A percentile compares a stretch with the other conserved stretches of the same genome.
phyloP scores from a whole-genome alignment of 1,140 invertebrate genomes.

The Caenorhabditis inopinata region DNA sequence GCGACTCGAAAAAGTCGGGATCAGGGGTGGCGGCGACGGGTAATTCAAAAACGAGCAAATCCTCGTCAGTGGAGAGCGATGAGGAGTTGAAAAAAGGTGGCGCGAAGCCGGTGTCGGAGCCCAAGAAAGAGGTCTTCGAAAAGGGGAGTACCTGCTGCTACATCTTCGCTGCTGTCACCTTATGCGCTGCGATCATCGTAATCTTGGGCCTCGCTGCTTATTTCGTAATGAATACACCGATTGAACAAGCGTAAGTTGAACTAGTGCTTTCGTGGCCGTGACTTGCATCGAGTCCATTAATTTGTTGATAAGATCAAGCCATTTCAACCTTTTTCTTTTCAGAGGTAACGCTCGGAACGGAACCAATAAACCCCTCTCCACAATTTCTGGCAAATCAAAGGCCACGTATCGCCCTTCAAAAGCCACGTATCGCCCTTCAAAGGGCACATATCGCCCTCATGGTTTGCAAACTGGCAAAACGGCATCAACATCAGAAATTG shows the following conservation, averaged over 20 bases:
- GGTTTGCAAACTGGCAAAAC: no score
- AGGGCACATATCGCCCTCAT: no score
- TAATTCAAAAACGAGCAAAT: background rate
- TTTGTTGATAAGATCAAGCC: no score
- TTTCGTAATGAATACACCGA: background rate
- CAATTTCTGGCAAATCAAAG: no score
- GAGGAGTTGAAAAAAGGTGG: background rate
- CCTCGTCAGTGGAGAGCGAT: background rate
- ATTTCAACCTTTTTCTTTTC: background rate
- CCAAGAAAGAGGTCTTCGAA: background rate
- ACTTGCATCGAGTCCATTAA: no score
- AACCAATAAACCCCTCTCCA: background rate
- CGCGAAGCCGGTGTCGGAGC: no score
- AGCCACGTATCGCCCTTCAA: no score
- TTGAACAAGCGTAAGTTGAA: background rate
- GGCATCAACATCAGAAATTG: no score
- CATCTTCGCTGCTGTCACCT: background rate
- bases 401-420: no score
- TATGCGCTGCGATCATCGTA: background rate
- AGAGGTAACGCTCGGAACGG: background rate
- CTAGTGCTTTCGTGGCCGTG: background rate
- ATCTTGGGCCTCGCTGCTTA: background rate
- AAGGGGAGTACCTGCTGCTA: slow-evolving; percentile 6
- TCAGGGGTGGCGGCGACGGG: background rate
- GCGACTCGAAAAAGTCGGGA: background rate